phyloP scores from a whole-genome alignment of 2,888 invertebrate species.

The Metacarcinus magister region DNA sequence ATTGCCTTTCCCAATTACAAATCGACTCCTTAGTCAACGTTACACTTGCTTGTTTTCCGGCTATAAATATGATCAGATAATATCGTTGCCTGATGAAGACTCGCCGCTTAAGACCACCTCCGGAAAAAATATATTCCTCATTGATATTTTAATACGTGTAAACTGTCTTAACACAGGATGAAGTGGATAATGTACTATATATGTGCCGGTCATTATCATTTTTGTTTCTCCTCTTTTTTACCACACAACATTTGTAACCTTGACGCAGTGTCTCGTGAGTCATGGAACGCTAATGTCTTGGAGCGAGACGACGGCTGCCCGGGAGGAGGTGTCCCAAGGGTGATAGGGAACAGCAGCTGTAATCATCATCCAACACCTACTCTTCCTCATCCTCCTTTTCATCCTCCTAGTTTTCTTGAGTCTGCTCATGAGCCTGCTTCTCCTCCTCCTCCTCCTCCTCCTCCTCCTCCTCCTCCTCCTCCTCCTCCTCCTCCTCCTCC shows the following conservation, averaged over 20 bases:
- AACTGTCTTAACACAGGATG: background rate
- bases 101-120: background rate
- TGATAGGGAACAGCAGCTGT: background rate
- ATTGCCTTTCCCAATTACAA: background rate
- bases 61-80: background rate
- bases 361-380: background rate
- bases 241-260: background rate
- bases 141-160: background rate
- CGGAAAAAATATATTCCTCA: background rate
- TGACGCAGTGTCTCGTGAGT: background rate
- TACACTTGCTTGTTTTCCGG: constrained; percentile 30
- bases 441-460: background rate
- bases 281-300: background rate
- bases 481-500: background rate
- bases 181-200: background rate
- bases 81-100: background rate
- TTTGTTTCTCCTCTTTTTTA: background rate
- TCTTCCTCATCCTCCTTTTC: background rate
- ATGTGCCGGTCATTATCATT: background rate
- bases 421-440: background rate
- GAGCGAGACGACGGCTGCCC: too few relatives aligned
- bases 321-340: background rate
- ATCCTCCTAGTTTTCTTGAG: background rate
- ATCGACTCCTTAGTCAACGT: background rate
- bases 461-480: background rate